These are phyloP conservation scores for Corythornis madagascariensis DNA, from an alignment of 2,113 vertebrate genomes.

Conservation along the genomic window DNA sequence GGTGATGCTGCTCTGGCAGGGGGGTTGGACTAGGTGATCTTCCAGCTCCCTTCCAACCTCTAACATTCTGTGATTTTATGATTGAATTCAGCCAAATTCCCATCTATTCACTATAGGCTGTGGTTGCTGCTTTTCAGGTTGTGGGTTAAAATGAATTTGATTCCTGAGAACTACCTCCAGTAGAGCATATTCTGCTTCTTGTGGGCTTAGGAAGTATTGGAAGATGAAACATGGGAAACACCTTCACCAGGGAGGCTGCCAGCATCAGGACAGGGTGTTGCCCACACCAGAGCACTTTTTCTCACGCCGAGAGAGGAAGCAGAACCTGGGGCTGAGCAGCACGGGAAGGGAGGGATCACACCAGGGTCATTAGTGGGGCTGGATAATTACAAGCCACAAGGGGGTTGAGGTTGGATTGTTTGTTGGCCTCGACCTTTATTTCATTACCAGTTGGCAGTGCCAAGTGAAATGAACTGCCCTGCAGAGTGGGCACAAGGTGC, in stretches of 20 bases:
- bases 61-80: too few species aligned
- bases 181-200: background rate
- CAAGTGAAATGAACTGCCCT: background rate
- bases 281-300: accelerated
- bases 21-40: too few species aligned
- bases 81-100: background rate
- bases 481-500: accelerated
- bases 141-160: background rate
- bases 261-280: background rate
- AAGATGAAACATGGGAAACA: background rate
- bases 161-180: background rate
- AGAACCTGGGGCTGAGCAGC: background rate
- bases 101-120: background rate
- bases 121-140: background rate
- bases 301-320: background rate
- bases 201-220: background rate
- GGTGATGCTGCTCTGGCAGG: too few species aligned
- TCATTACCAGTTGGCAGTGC: background rate
- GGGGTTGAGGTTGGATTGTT: background rate
- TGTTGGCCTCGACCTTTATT: background rate
- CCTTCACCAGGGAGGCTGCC: background rate
- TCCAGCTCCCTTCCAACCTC: too few species aligned
- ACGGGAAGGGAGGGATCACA: background rate
- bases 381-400: background rate
- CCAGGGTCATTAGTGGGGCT: background rate